These are phyloP conservation scores for Tachina grossa DNA, from an alignment of 2,888 invertebrate genomes.

Conservation along the genomic window DNA sequence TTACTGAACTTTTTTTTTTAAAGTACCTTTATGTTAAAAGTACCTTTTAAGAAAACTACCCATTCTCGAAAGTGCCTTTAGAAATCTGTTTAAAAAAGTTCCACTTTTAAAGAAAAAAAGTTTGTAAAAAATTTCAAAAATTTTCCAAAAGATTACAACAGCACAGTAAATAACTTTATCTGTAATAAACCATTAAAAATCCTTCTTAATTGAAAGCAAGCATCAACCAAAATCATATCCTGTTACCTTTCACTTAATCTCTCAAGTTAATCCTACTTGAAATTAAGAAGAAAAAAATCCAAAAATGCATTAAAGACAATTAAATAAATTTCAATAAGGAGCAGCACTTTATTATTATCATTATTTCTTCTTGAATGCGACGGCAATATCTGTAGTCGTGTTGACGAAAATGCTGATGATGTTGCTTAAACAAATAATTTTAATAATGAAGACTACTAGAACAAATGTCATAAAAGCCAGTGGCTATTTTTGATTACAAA, in stretches of 20 bases:
- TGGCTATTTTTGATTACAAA: slow-evolving; percentile 40
- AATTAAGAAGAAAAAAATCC: not conserved
- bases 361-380: not conserved
- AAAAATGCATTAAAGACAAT: slow-evolving; percentile 5
- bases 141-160: no score
- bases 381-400: not conserved
- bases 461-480: slow-evolving; percentile 49
- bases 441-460: slow-evolving; percentile 42
- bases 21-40: no score
- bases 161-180: no score
- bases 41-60: no score
- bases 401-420: not conserved
- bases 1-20: no score
- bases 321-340: slow-evolving; percentile 14
- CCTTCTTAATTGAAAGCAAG: not conserved
- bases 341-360: not conserved
- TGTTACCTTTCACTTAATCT: not conserved
- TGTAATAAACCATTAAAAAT: no score
- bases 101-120: no score
- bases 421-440: slow-evolving; percentile 8
- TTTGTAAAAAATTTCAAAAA: no score
- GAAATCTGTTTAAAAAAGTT: no score
- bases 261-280: not conserved
- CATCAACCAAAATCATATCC: not conserved
- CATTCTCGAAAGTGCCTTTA: no score